A percentile compares a stretch with the other conserved stretches of the same genome.
Evolutionary conservation across 2,113 vertebrate species (phyloP).

Genomic region (Egretta garzetta): DNA sequence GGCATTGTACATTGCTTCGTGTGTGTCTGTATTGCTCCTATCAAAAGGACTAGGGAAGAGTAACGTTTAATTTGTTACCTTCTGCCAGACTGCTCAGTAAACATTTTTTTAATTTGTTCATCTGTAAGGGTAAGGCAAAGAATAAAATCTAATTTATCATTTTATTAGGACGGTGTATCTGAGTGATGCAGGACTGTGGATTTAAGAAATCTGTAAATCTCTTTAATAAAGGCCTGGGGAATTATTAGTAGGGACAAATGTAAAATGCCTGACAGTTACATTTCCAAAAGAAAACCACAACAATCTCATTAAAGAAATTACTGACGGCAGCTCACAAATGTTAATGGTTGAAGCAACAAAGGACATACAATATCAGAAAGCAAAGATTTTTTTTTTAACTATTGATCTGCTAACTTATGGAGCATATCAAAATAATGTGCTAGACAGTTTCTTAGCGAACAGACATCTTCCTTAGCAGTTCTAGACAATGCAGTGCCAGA

Average conservation of each 20-base stretch:
- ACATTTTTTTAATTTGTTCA: constrained; percentile 74
- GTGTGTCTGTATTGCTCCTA: constrained; percentile 14
- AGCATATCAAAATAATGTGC: constrained; percentile 72
- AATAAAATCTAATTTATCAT: constrained; percentile 77
- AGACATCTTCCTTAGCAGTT: constrained; percentile 57
- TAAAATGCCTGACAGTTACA: constrained; percentile 81
- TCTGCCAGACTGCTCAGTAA: constrained; percentile 70
- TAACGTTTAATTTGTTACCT: constrained; percentile 55
- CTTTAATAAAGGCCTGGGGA: constrained; percentile 84
- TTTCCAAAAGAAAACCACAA: constrained; percentile 81
- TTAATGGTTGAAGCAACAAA: constrained; percentile 90
- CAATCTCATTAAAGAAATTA: constrained; percentile 95
- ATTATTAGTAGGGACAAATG: constrained; percentile 87
- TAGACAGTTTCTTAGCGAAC: constrained; percentile 63
- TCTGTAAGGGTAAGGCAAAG: constrained; percentile 65
- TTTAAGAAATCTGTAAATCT: constrained; percentile 84
- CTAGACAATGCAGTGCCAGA: constrained; percentile 62
- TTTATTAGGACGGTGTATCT: constrained; percentile 75
- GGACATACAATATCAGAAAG: constrained; percentile 83
- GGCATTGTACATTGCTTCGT: neutral
- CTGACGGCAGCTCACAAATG: constrained; percentile 89
- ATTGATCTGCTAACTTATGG: constrained; percentile 82
- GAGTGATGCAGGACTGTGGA: constrained; percentile 74
- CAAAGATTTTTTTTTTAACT: constrained; percentile 84
- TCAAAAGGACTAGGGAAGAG: constrained; percentile 36